Base-by-base conservation (phyloP, 2,888 invertebrate genomes). In the Spatulosminthurus flaviceps region DNA sequence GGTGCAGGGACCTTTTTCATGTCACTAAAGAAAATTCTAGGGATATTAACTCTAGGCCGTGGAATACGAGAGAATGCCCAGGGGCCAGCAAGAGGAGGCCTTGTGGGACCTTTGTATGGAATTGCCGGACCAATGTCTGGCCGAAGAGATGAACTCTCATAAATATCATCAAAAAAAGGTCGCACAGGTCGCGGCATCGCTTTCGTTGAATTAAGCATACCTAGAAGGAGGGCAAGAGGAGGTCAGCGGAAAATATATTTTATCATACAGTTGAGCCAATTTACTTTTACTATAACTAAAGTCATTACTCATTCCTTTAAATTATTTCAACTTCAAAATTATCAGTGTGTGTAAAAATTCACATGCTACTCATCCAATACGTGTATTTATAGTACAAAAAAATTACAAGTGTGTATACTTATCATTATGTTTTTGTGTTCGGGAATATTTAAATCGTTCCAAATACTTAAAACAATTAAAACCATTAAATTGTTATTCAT, bases 21-120 rank as follows among this genome's bases (percentile, higher is more conserved):
- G 82, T 92, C 89, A 86, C 92, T 90, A 86, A 92, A 91, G 84
- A 95, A 94, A 86, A 94, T 92, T 82, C 94, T 91, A 61, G 95
- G 95, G 86, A 92, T 91, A 87, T 92, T 91, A 92, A 93, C 92
- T 82, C 90, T 90, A 42, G 95, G 94, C 83, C 92, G 90, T 43
- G 95, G 96, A 84, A 95, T 92, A 79, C 94, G 91, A 86, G 95
- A 95, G 90, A 95, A 96, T 79, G 95, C 95, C 88, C 94, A 96
- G 41, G 95, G 95, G 34, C 95, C 96, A 22, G 95, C 95, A 85
- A 93, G 89, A 19, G 95, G 95, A 19, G 95, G 93, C 83, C 94
- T 89, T 0, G 86, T 86, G 11, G 83, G 80, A n/a, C 80, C 83
- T 75, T 51, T 66, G 70, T 86, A 84, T 41, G 82, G 84, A 82